Percentiles rank a stretch among this genome's conserved stretches.
Conservation (phyloP, 2,888 invertebrate species). For the Ametastegia equiseti region DNA sequence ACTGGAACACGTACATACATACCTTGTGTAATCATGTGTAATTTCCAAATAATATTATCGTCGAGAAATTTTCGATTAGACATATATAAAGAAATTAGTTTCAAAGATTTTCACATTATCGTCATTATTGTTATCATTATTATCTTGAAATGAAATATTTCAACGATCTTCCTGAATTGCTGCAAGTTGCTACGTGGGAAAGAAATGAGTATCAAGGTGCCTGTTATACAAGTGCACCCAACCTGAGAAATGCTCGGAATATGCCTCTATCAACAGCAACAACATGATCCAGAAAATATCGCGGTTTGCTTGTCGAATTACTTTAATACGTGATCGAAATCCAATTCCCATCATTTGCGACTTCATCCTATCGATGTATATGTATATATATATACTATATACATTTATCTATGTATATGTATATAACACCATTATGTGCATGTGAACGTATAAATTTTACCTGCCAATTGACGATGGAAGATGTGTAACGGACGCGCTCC, state of each 20-base stretch:
- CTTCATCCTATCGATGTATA: background rate
- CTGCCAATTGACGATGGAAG: background rate
- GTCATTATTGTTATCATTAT: too few relatives aligned
- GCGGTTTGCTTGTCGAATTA: constrained; percentile 9
- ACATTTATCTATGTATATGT: background rate
- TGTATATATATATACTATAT: background rate
- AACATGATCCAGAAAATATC: background rate
- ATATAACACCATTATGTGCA: too few relatives aligned
- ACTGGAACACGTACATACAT: too few relatives aligned
- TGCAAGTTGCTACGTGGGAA: background rate
- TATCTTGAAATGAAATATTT: too few relatives aligned
- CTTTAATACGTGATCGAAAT: constrained; percentile 34
- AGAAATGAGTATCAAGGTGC: background rate
- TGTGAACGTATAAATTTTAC: background rate
- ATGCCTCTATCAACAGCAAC: background rate
- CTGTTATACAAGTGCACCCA: too few relatives aligned
- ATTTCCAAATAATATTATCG: too few relatives aligned
- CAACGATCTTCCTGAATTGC: background rate
- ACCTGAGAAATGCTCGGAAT: too few relatives aligned
- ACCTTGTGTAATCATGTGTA: too few relatives aligned
- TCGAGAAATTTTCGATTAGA: too few relatives aligned
- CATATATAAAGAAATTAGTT: too few relatives aligned
- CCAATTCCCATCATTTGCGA: background rate
- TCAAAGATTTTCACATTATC: too few relatives aligned
- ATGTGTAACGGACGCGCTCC: background rate